Percentiles rank a stretch among this genome's conserved stretches.
These are phyloP conservation scores for Meghimatium bilineatum DNA, from an alignment of 2,888 invertebrate species.

Conservation along the genomic window DNA sequence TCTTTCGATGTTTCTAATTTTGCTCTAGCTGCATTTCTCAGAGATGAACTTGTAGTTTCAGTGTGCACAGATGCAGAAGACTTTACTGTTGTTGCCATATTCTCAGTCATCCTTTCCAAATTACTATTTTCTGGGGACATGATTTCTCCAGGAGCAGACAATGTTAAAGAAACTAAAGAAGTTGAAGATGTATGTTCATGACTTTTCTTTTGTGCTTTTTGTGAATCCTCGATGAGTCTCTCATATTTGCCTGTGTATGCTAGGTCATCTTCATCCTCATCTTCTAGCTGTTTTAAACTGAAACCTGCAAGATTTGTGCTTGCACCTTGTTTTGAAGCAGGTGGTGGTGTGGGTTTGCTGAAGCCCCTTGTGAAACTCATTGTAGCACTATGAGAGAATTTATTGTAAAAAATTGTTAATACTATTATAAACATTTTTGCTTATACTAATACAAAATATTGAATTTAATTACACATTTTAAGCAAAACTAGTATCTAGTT, in stretches of 20 bases:
- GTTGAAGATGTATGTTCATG: constrained; percentile 33
- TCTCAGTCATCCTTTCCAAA: constrained; percentile 33
- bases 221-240: constrained; percentile 55
- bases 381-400: constrained; percentile 31
- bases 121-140: constrained; percentile 19
- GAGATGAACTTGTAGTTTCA: constrained; percentile 51
- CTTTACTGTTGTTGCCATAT: constrained; percentile 31
- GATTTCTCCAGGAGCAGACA: constrained; percentile 12
- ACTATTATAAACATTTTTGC: no score
- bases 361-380: constrained; percentile 44
- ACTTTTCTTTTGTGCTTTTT: constrained; percentile 13
- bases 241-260: constrained; percentile 64
- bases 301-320: constrained; percentile 51
- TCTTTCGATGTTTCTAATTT: constrained; percentile 55
- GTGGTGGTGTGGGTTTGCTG: constrained; percentile 49
- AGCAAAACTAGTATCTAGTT: no score
- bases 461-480: no score
- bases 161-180: constrained; percentile 34
- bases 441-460: no score
- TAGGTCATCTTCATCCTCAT: constrained; percentile 65
- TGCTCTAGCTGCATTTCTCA: constrained; percentile 44
- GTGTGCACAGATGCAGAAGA: constrained; percentile 47
- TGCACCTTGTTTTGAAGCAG: constrained; percentile 43
- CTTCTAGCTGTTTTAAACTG: constrained; percentile 68
- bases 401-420: neutral